Conservation (phyloP, 2,797 vertebrate species). For the Florisuga fusca region DNA sequence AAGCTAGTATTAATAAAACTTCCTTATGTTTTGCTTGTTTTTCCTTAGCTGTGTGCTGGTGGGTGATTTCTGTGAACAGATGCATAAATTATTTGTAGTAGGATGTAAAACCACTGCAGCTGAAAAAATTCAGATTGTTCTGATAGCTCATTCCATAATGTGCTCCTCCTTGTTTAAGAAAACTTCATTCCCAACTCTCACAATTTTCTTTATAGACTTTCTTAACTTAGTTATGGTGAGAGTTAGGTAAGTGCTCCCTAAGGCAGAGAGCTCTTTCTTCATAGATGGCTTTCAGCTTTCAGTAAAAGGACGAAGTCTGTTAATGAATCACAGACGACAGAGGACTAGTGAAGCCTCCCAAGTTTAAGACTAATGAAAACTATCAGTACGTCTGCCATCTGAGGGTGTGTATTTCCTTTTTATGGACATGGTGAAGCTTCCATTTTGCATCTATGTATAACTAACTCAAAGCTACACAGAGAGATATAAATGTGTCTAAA, state of each 20-base stretch:
- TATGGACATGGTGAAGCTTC: neutral
- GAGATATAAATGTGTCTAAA: neutral
- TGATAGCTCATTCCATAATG: neutral
- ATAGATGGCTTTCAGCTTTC: neutral
- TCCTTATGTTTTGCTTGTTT: neutral
- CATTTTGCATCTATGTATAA: rapidly evolving
- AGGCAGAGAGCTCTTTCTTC: neutral
- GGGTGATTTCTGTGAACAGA: neutral
- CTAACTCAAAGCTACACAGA: neutral
- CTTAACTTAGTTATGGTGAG: neutral
- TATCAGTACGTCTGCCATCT: neutral
- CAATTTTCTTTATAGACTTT: neutral
- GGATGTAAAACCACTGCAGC: neutral
- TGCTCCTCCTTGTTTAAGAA: neutral
- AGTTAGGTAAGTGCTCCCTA: neutral
- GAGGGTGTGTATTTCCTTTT: neutral
- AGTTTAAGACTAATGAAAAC: neutral
- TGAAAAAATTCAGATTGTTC: neutral
- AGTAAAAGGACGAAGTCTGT: neutral
- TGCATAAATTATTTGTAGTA: constrained; percentile 1
- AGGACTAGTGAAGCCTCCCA: neutral
- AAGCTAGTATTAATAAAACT: neutral
- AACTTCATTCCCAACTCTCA: neutral
- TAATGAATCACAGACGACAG: neutral
- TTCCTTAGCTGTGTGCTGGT: neutral